Conservation (phyloP, 1,140 invertebrate species). For the Drosophila littoralis region DNA sequence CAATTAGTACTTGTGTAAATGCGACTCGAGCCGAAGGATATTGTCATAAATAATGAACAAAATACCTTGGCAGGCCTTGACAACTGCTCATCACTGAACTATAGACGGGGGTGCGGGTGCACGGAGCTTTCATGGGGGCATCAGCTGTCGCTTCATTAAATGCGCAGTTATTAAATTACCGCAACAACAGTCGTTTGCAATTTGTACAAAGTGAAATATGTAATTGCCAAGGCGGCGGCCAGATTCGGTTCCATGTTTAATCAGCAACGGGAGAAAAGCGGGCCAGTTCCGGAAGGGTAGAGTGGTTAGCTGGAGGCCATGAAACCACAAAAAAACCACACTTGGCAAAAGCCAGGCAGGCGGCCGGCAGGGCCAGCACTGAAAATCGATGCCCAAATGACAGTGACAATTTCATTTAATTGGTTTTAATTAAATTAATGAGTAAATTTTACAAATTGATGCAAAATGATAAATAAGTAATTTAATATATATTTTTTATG, state of each 20-base stretch:
- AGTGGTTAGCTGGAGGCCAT: neutral
- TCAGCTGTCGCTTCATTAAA: conserved; percentile 81
- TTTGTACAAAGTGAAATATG: conserved; percentile 80
- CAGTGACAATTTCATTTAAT: conserved; percentile 83
- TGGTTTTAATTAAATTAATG: conserved; percentile 83
- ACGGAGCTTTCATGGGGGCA: conserved; percentile 18
- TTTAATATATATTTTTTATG: conserved; percentile 67
- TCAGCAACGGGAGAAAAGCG: conserved; percentile 37
- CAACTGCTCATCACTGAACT: neutral
- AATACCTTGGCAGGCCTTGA: conserved; percentile 59
- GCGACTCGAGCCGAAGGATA: conserved; percentile 22
- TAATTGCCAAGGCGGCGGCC: conserved; percentile 74
- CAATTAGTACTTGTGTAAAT: conserved; percentile 29
- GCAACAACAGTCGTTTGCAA: conserved; percentile 73
- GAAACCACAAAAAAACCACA: conserved; percentile 71
- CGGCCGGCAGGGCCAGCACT: conserved; percentile 14
- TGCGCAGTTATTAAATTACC: conserved; percentile 82
- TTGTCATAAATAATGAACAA: conserved; percentile 73
- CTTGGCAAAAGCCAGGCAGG: conserved; percentile 48
- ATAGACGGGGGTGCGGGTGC: neutral
- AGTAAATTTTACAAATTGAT: conserved; percentile 83
- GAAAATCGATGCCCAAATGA: conserved; percentile 82
- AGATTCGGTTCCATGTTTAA: conserved; percentile 61
- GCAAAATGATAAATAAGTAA: conserved; percentile 83
- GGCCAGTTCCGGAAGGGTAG: neutral